A percentile compares a stretch with the other conserved stretches of the same genome.
These are phyloP conservation scores for Gallinago solitaria DNA, from an alignment of 2,797 vertebrate species.

Conservation along the genomic window DNA sequence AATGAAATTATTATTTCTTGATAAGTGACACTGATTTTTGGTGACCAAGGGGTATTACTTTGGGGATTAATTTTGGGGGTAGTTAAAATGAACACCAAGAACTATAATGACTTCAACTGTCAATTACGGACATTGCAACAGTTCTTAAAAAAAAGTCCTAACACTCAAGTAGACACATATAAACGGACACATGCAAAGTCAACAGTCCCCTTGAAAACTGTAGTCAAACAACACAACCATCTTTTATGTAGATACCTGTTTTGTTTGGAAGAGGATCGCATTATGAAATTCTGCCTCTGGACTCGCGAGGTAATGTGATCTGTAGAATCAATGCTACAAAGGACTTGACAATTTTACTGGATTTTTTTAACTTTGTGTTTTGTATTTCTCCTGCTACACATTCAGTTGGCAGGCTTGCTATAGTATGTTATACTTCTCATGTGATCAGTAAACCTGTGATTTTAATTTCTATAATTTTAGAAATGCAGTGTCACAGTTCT, in stretches of 20 bases:
- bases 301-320: accelerated
- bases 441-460: not conserved
- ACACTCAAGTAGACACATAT: not conserved
- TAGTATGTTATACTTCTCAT: not conserved
- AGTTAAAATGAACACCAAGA: not conserved
- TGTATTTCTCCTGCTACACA: not conserved
- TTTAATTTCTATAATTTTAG: not conserved
- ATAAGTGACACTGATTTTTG: not conserved
- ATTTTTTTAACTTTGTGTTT: not conserved
- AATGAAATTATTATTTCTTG: not conserved
- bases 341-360: not conserved
- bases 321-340: not conserved
- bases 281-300: not conserved
- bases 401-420: not conserved
- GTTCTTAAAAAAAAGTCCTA: not conserved
- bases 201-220: not conserved
- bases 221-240: not conserved
- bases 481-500: not conserved
- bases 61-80: not conserved
- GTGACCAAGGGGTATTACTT: not conserved
- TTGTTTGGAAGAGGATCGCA: not conserved
- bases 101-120: not conserved
- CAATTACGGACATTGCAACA: not conserved
- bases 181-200: not conserved
- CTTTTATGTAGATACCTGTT: not conserved